Base-by-base conservation (phyloP, 1,140 invertebrate species). In the Euura saliciscinereae region DNA sequence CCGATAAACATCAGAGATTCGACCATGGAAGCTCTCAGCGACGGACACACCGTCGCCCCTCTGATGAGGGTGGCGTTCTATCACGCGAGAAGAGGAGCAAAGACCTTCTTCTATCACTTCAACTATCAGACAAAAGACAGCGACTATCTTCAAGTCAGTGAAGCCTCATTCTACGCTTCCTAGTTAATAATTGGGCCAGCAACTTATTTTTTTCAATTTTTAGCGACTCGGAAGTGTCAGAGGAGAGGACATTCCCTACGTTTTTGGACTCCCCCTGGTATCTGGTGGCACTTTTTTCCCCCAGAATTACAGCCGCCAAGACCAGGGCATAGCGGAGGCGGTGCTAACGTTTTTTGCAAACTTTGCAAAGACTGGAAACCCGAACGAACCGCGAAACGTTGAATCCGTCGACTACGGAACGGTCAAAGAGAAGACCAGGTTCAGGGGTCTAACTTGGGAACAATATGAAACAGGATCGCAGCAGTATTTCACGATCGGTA, bases 11-110 rank as follows among this genome's bases (percentile, higher is more conserved):
- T 94, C 66, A 86, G 96, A 7, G 95, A 98, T 83, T 94, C 93
- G 11, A 95, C 96, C 0, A 92, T 98, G 85, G 95, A 96, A 78
- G 92, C 96, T 3, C 87, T 98, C 2, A 94, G 94, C 80, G 97
- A 99, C 83, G 96, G 93, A 0, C 92, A 94, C 82, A 90, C 93
- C 76, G 92, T 93, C 3, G 92, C 93, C 2, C 93, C 93, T 0
- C 88, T 94, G 65, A 89, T 94, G 75, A 86, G 91, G 66, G 88
- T 94, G 2, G 93, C 91, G 2, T 92, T 92, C 82, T 89, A 94
- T 67, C 94, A 95, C 78, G 91, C 92, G 0, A 79, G 91, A 44
- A 80, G 92, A 28, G 93, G 92, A 1, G 91, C 93, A 0, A 90
- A 88, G 64, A 94, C 94, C 0, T 94, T 91, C 83, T 91, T 94